A percentile compares a stretch with the other conserved stretches of the same genome.
These are phyloP conservation scores for Chironomus tentans DNA, from an alignment of 2,888 invertebrate species.

Conservation along the genomic window DNA sequence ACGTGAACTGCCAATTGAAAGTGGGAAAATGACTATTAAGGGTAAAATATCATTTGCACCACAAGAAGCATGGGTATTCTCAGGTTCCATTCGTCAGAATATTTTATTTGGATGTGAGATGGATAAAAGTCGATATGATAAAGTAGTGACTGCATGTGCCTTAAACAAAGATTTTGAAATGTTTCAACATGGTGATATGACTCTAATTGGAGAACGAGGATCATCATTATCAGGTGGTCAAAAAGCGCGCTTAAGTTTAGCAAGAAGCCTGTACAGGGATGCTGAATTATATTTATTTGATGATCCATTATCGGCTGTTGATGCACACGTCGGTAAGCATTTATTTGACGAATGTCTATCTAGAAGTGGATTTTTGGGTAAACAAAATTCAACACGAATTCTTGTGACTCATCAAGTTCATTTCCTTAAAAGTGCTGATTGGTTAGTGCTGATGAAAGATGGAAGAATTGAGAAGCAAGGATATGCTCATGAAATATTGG, in stretches of 20 bases:
- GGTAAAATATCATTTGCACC: constrained; percentile 64
- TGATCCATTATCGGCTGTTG: constrained; percentile 67
- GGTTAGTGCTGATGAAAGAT: constrained; percentile 50
- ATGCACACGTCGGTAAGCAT: constrained; percentile 59
- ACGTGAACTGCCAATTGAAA: constrained; percentile 55
- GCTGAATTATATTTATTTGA: constrained; percentile 65
- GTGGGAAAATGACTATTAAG: constrained; percentile 49
- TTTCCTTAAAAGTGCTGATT: constrained; percentile 50
- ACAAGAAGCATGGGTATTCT: constrained; percentile 80
- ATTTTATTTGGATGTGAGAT: constrained; percentile 52
- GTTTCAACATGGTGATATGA: constrained; percentile 48
- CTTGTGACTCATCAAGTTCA: constrained; percentile 73
- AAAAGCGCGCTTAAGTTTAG: constrained; percentile 49
- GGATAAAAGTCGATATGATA: constrained; percentile 37
- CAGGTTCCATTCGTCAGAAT: constrained; percentile 55
- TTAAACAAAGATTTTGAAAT: constrained; percentile 45
- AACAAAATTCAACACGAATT: constrained; percentile 50
- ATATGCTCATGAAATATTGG: constrained; percentile 41
- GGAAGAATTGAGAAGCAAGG: constrained; percentile 45
- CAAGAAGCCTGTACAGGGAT: constrained; percentile 39
- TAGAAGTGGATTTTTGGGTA: constrained; percentile 43
- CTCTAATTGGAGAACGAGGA: constrained; percentile 52
- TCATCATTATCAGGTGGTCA: constrained; percentile 59
- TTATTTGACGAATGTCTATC: constrained; percentile 59
- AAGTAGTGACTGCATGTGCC: constrained; percentile 42